Evolutionary conservation across 1,140 invertebrate genomes (phyloP).

Genomic region (Trichonephila inaurata): DNA sequence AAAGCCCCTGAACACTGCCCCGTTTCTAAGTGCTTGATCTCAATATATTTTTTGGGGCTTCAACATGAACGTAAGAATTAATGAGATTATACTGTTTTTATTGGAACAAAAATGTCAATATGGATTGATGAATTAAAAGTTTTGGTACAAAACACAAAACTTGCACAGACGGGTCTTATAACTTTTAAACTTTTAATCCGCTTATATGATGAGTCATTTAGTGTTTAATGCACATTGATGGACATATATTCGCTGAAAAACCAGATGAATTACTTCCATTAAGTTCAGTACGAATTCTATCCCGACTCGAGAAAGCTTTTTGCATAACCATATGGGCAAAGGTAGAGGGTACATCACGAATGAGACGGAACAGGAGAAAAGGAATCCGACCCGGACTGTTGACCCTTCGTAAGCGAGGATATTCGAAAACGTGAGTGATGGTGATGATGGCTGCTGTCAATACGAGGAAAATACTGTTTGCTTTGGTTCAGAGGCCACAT

Average conservation of each 20-base stretch:
- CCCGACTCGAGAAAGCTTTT: not conserved
- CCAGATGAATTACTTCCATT: not conserved
- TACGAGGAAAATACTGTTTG: slow-evolving; percentile 40
- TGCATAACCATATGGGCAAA: not conserved
- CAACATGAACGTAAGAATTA: too few relatives aligned
- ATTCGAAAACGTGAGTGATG: slow-evolving; percentile 57
- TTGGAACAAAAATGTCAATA: too few relatives aligned
- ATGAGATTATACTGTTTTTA: too few relatives aligned
- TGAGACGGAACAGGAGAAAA: not conserved
- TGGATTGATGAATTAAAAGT: too few relatives aligned
- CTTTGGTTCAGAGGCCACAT: slow-evolving; percentile 52
- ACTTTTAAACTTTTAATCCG: too few relatives aligned
- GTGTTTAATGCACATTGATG: not conserved
- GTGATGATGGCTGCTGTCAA: slow-evolving; percentile 58
- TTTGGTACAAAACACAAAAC: too few relatives aligned
- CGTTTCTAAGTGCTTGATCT: too few relatives aligned
- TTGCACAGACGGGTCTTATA: too few relatives aligned
- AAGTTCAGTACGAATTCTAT: not conserved
- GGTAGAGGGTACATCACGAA: slow-evolving; percentile 3
- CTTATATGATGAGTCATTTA: not conserved
- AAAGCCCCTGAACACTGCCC: too few relatives aligned
- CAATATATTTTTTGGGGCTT: too few relatives aligned
- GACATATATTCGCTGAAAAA: not conserved
- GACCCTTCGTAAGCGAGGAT: not conserved
- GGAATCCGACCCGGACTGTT: not conserved